Evolutionary conservation across 2,113 vertebrate genomes (phyloP).

Genomic region (Triplophysa dalaica): DNA sequence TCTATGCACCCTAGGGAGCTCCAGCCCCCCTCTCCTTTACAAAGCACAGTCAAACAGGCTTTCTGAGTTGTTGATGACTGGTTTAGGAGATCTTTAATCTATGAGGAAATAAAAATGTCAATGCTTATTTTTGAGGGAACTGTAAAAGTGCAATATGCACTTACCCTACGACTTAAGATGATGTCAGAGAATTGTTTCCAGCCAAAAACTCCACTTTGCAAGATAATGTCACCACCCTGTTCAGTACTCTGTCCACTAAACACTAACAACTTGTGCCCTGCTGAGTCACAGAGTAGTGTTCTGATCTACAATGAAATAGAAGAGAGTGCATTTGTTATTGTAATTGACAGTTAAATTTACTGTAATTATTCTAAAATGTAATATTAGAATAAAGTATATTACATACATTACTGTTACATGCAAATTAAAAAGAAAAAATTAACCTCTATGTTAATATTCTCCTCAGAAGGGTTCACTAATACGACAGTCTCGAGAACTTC

Average conservation of each 20-base stretch:
- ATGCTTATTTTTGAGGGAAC: slow-evolving; percentile 1
- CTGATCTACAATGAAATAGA: slow-evolving; percentile 71
- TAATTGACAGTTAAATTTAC: background rate
- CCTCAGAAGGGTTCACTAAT: slow-evolving; percentile 87
- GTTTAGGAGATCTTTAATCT: slow-evolving; percentile 85
- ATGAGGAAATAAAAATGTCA: slow-evolving; percentile 50
- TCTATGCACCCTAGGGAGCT: slow-evolving; percentile 83
- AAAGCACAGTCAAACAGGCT: slow-evolving; percentile 86
- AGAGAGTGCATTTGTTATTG: slow-evolving; percentile 2
- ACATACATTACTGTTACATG: background rate
- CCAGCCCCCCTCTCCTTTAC: slow-evolving; percentile 89
- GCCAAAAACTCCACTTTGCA: slow-evolving; percentile 86
- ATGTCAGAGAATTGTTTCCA: slow-evolving; percentile 84
- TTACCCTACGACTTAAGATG: slow-evolving; percentile 83
- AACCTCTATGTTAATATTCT: slow-evolving; percentile 84
- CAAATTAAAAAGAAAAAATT: slow-evolving; percentile 33
- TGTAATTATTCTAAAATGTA: too few relatives aligned
- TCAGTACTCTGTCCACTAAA: slow-evolving; percentile 89
- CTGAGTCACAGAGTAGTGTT: slow-evolving; percentile 82
- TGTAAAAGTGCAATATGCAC: slow-evolving; percentile 40
- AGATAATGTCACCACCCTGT: slow-evolving; percentile 83
- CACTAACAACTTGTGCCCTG: slow-evolving; percentile 85
- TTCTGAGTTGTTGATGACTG: slow-evolving; percentile 74
- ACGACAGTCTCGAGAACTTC: slow-evolving; percentile 86
- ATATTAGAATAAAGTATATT: too few relatives aligned